phyloP scores from a whole-genome alignment of 2,888 invertebrate genomes.

The Therioaphis trifolii region DNA sequence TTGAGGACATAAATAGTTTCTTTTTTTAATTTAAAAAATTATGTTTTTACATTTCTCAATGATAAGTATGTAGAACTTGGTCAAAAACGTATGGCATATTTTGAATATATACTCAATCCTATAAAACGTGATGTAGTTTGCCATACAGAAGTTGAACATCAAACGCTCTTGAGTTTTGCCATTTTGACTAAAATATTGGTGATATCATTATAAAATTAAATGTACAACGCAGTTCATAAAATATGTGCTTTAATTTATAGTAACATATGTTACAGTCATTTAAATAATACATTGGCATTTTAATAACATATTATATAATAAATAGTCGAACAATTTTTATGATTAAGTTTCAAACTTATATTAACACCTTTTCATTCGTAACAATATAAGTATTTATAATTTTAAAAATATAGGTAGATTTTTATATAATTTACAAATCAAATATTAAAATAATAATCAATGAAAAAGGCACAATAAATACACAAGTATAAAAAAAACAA shows the following conservation, averaged over 20 bases:
- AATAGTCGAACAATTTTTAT: neutral
- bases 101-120: no score
- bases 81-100: no score
- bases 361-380: neutral
- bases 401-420: neutral
- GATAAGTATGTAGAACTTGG: no score
- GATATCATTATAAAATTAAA: no score
- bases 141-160: no score
- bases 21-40: no score
- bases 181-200: no score
- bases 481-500: neutral
- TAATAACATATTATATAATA: neutral
- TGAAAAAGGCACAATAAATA: conserved; percentile 27
- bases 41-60: no score
- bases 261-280: conserved; percentile 22
- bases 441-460: conserved; percentile 26
- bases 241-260: conserved; percentile 8
- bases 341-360: neutral
- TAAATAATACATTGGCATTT: conserved; percentile 12
- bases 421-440: neutral
- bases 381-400: conserved; percentile 9
- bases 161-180: no score
- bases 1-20: no score
- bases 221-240: neutral
- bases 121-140: no score